Conservation (phyloP, 1,140 invertebrate species). For the Hylaeus anthracinus region DNA sequence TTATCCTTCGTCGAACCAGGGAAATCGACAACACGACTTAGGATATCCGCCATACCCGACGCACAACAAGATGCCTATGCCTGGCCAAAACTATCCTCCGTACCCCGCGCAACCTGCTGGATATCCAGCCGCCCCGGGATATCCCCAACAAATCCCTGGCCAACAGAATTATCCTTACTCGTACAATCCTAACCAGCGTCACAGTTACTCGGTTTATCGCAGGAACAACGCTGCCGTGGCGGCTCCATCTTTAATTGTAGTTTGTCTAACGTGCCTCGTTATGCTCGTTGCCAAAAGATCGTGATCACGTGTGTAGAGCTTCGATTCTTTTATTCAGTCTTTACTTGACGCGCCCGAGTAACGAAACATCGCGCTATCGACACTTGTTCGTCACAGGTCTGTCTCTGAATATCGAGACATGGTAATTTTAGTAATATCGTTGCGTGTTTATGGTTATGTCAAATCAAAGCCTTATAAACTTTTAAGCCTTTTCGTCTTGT, state of each 20-base stretch:
- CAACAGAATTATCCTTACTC: conserved; percentile 48
- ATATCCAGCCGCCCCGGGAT: not conserved
- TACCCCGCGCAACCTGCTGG: conserved; percentile 46
- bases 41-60: conserved; percentile 75
- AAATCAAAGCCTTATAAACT: not conserved
- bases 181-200: conserved; percentile 58
- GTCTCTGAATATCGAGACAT: not conserved
- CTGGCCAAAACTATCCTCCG: conserved; percentile 55
- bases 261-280: conserved; percentile 24
- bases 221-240: conserved; percentile 9
- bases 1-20: conserved; percentile 53
- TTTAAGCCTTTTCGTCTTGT: too few relatives aligned
- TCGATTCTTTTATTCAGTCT: not conserved
- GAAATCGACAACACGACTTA: conserved; percentile 47
- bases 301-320: conserved; percentile 16
- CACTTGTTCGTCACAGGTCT: not conserved
- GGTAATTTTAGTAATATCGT: not conserved
- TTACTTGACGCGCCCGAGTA: not conserved
- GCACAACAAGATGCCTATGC: conserved; percentile 71
- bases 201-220: conserved; percentile 46
- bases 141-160: conserved; percentile 60
- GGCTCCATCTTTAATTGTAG: conserved; percentile 1
- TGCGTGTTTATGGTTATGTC: not conserved
- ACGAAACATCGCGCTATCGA: not conserved
- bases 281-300: conserved; percentile 35